Evolutionary conservation across 2,888 invertebrate species (phyloP), one percentile per base, ranked within the genome.

Genomic region (Incurvaria masculella): DNA sequence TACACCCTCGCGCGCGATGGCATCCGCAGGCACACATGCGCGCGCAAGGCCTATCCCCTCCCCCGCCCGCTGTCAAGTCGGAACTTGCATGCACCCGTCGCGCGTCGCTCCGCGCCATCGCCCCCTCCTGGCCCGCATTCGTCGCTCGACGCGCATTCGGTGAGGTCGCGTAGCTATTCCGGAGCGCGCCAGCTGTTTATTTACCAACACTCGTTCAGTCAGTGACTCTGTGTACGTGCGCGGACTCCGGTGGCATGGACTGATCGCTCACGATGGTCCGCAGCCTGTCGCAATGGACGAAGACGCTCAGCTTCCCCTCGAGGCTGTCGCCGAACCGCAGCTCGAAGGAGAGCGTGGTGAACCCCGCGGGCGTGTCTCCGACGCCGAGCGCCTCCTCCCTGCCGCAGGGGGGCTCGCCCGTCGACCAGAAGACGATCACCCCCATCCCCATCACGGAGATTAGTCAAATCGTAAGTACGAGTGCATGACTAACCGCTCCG

Each of bases 241-340:
- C 33, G 40, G 21, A 18, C 40, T 68, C 72, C 67, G n/a, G 68
- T 63, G 59, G 65, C 4, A 70, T 74, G 75, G 67, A 73, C 73
- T 61, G 60, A 41, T 18, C 45, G 46, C n/a, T 64, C 68, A 81
- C 78, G 65, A 92, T 92, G 92, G 92, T 91, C 72, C 89, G 92
- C 60, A 91, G 90, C 79, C 79, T 92, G 64, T 86, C 91, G 52
- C 90, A 91, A 81, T 92, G 92, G 92, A 92, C 91, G 73, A 92
- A 92, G 82, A 92, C 91, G 59, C 81, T 92, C 66, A 92, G 91
- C 82, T 92, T 92, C 70, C 92, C 92, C 52, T 87, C 91, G 62
- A 82, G 92, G 70, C 81, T 91, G 64, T 90, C 90, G 51, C 91
- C 91, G 16, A 89, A 91, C 68, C 86, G 89, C 62, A 85, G 85